Base-by-base conservation (phyloP, 2,888 invertebrate genomes). In the Acanthopleura granulata region DNA sequence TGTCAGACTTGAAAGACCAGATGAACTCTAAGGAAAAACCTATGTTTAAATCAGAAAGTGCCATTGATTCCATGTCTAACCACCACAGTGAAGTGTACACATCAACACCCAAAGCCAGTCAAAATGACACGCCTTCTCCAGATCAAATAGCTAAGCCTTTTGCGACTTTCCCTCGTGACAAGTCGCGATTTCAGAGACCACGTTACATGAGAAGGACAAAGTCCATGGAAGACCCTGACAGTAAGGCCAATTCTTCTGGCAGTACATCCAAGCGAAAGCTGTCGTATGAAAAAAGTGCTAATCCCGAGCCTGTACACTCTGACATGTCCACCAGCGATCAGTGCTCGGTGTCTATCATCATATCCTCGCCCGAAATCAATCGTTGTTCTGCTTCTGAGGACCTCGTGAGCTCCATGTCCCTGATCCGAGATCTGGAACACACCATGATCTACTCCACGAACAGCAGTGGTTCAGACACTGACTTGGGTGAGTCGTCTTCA, bases 21-120 rank as follows among this genome's bases (percentile, higher is more conserved):
- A 78, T 85, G 27, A 89, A 88, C 72, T 81, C 91, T 79, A 90
- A 92, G 75, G 66, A 66, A 16, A 22, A 27, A 6, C 93, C 94
- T 83, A 95, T 95, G 91, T 96, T 96, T 6, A 96, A 95, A 81
- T 97, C 97, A 1, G 97, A 97, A 91, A 96, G 96, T 0, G 96
- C 96, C 29, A 91, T 97, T 79, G 94, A 97, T 90, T 94, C 94
- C 73, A 91, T 96, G 74, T 61, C 72, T 49, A 62, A 49, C 16
- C 74, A 76, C 76, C 50, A 51, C 14, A 71, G 62, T 29, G 49
- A 51, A 57, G 61, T 76, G 49, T 72, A 76, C 71, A 66, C 75
- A 75, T 72, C 81, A 69, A 77, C 82, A 62, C 73, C 78, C 61
- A 80, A 80, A 25, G 74, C 76, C 25, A 66, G 25, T 22, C 25